These are phyloP conservation scores for Tangara arthus DNA, from an alignment of 2,797 vertebrate species.

Conservation along the genomic window DNA sequence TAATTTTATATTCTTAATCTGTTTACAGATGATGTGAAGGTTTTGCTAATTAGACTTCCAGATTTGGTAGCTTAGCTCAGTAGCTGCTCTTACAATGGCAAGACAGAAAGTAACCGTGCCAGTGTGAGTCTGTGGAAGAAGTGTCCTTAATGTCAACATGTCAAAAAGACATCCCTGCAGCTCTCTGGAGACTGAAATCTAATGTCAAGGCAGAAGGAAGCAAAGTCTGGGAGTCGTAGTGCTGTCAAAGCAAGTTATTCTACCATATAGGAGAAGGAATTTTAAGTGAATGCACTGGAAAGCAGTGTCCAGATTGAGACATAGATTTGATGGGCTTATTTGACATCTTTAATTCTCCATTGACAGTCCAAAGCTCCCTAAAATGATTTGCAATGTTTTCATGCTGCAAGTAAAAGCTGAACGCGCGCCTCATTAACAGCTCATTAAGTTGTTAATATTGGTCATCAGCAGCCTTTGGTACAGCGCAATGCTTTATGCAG, in stretches of 20 bases:
- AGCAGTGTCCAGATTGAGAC: slow-evolving; percentile 61
- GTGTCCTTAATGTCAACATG: slow-evolving; percentile 59
- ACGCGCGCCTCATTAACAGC: slow-evolving; percentile 66
- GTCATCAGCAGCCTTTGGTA: slow-evolving; percentile 67
- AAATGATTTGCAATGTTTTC: slow-evolving; percentile 69
- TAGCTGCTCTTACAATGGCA: neutral
- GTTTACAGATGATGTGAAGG: neutral
- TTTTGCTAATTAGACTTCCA: slow-evolving; percentile 30
- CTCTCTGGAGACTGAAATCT: slow-evolving; percentile 43
- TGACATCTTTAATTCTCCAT: slow-evolving; percentile 63
- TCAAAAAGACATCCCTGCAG: slow-evolving; percentile 47
- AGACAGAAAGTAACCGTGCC: neutral
- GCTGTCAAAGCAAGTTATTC: slow-evolving; percentile 58
- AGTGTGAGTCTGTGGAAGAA: slow-evolving; percentile 43
- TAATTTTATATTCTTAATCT: neutral
- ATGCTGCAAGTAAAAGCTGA: slow-evolving; percentile 63
- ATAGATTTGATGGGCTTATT: slow-evolving; percentile 52
- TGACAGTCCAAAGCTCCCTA: slow-evolving; percentile 46
- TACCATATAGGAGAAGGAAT: slow-evolving; percentile 9
- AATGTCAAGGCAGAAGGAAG: slow-evolving; percentile 44
- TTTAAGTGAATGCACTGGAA: slow-evolving; percentile 38
- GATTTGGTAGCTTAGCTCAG: neutral
- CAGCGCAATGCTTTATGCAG: slow-evolving; percentile 27
- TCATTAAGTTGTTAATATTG: slow-evolving; percentile 73
- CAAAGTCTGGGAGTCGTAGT: slow-evolving; percentile 17